Evolutionary conservation across 2,888 invertebrate species (phyloP), one percentile per base, ranked within the genome.

Genomic region (Athalia circularis): DNA sequence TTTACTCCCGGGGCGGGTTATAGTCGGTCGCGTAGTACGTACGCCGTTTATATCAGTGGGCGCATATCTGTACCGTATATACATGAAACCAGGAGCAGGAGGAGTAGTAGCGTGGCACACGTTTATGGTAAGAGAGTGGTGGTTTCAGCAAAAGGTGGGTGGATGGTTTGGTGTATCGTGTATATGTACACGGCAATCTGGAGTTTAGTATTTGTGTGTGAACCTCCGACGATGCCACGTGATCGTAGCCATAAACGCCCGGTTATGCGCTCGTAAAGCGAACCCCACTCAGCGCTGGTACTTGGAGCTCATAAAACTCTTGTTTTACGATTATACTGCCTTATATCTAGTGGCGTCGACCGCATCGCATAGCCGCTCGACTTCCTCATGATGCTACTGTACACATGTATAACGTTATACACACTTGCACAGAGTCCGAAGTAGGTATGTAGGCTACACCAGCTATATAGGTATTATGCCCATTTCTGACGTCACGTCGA

Each of bases 221-320:
- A 48, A 64, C 8, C 29, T 43, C 7, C 7, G 11, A 11, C 11
- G 47, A n/a, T n/a, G 86, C 89, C 89, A 89, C 88, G 88, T 87
- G 89, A 90, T 89, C 89, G 87, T 86, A 86, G 87, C 89, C 89
- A 89, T 90, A 90, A 90, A 90, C 89, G 90, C 87, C 86, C 88
- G 89, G 89, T 89, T 89, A 89, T 88, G 89, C 88, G 88, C 90
- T 90, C 90, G 90, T 90, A 89, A 90, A 90, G 85, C 86, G 87
- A 86, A 83, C 84, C 87, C 87, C 86, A 84, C 87, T 85, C 86
- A 83, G 82, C 84, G 84, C 74, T 57, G 75, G 80, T 81, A 80
- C 80, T 82, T 82, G 81, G 67, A 83, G 84, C 87, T 90, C 89
- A 88, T 90, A 90, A 89, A 90, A 88, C 86, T 86, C 86, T 84